Evolutionary conservation across 2,888 invertebrate species (phyloP).

Genomic region (Eutolmus rufibarbis): DNA sequence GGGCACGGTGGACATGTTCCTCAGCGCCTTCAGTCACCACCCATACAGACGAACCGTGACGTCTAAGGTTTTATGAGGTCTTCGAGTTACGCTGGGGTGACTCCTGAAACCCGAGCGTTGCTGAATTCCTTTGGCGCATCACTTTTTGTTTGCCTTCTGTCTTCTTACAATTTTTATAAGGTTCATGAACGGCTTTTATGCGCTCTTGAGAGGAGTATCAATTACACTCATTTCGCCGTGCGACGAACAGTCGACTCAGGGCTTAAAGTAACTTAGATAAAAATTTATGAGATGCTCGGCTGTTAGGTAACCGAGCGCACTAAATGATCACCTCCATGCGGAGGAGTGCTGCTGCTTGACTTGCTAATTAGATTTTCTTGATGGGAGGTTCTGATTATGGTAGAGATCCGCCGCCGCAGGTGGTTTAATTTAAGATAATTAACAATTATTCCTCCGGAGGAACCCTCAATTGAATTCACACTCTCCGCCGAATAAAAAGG

Average conservation of each 20-base stretch:
- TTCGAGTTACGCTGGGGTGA: slow-evolving; percentile 40
- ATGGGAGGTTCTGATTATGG: neutral
- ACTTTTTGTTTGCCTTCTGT: neutral
- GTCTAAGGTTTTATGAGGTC: slow-evolving; percentile 26
- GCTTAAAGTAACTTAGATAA: neutral
- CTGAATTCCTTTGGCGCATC: slow-evolving; percentile 13
- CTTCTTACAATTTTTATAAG: neutral
- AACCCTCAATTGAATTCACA: neutral
- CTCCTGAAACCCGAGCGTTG: slow-evolving; percentile 12
- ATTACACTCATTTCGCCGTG: slow-evolving; percentile 1
- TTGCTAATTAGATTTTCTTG: slow-evolving; percentile 27
- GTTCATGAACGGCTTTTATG: slow-evolving; percentile 22
- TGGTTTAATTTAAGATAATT: neutral
- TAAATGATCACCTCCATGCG: neutral
- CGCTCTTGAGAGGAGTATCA: neutral
- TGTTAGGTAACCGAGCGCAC: neutral
- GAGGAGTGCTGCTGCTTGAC: slow-evolving; percentile 9
- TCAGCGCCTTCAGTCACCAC: neutral
- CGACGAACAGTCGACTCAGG: neutral
- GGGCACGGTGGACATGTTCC: neutral
- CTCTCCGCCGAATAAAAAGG: neutral
- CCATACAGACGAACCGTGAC: neutral
- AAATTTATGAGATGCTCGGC: neutral
- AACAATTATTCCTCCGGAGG: neutral
- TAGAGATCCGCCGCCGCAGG: neutral